Conservation (phyloP, 2,888 invertebrate genomes). For the Melikaiella ostensackeni region DNA sequence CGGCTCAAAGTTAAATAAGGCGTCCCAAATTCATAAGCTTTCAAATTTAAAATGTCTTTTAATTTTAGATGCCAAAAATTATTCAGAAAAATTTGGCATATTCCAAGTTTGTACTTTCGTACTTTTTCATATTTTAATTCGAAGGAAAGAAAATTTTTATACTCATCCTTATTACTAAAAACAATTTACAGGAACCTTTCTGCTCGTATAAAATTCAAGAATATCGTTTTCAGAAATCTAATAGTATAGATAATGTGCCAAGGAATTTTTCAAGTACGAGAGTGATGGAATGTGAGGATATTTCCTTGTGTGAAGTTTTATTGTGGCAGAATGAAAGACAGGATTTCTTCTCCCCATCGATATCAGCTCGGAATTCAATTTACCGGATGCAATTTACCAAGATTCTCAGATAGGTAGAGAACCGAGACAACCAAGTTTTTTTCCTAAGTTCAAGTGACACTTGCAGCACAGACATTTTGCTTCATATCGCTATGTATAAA, state of each 20-base stretch:
- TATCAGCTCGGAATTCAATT: conserved; percentile 34
- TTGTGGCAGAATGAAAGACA: neutral
- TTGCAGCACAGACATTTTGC: neutral
- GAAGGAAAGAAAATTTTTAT: too few species aligned
- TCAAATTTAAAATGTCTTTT: too few species aligned
- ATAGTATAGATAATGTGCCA: neutral
- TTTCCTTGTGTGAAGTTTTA: neutral
- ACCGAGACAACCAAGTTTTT: neutral
- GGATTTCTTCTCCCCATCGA: conserved; percentile 5
- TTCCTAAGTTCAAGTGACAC: neutral
- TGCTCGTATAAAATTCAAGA: neutral
- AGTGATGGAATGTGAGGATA: neutral
- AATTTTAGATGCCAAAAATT: too few species aligned
- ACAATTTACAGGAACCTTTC: neutral
- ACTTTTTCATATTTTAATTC: too few species aligned
- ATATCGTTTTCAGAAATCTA: neutral
- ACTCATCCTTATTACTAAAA: too few species aligned
- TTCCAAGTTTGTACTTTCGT: too few species aligned
- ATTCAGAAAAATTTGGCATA: too few species aligned
- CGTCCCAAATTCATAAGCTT: too few species aligned
- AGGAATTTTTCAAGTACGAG: neutral
- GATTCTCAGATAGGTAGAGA: neutral
- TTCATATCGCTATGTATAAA: neutral
- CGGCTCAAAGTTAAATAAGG: too few species aligned
- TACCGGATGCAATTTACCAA: conserved; percentile 26